These are phyloP conservation scores for Trilocha varians DNA, from an alignment of 2,888 invertebrate genomes.

Conservation along the genomic window DNA sequence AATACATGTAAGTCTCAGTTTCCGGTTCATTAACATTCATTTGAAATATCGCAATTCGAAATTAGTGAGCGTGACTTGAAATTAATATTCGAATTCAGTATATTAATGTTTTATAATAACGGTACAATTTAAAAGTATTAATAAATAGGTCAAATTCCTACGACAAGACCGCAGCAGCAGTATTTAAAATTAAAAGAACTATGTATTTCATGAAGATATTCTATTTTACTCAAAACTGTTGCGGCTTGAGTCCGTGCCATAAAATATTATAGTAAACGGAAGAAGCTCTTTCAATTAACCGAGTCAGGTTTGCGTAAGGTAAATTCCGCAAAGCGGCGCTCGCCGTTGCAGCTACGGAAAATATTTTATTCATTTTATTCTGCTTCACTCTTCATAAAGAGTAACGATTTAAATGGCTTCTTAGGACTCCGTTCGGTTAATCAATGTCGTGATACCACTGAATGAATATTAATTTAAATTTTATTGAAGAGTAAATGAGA, in stretches of 20 bases:
- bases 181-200: no score
- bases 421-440: not conserved
- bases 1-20: no score
- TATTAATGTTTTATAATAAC: not conserved
- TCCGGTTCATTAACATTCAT: no score
- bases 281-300: conserved; percentile 69
- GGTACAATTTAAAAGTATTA: no score
- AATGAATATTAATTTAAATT: not conserved
- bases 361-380: conserved; percentile 23
- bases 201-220: no score
- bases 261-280: conserved; percentile 67
- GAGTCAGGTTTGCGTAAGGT: conserved; percentile 61
- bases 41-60: not conserved
- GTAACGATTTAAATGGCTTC: not conserved
- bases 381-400: not conserved
- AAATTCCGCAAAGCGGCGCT: conserved; percentile 49
- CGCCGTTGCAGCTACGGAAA: conserved; percentile 28
- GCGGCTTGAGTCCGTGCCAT: conserved; percentile 28
- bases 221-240: not conserved
- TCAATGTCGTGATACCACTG: not conserved
- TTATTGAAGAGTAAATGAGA: not conserved
- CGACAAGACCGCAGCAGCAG: no score
- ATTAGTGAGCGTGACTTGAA: not conserved
- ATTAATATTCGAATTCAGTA: not conserved
- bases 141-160: no score